Evolutionary conservation across 1,140 invertebrate species (phyloP), one percentile per base, ranked within the genome.

Genomic region (Periplaneta americana): DNA sequence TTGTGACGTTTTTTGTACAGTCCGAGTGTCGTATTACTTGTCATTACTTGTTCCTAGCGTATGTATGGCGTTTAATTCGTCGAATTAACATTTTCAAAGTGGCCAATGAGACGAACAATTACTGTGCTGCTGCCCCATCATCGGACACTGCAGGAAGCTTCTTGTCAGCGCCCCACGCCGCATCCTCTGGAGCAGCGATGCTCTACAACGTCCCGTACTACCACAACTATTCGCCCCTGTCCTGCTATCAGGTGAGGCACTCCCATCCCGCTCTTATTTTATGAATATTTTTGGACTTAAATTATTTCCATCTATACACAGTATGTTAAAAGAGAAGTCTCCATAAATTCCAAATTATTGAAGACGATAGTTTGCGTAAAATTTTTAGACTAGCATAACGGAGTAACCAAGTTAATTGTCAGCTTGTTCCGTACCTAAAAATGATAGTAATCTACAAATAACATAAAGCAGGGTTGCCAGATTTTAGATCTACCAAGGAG

Each of bases 121-220:
- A n/a, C n/a, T 28, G n/a, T 28, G 6, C 48, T 1, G n/a, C 48
- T 66, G 22, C 15, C 9, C 1, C 48, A 2, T 11, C 22, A 9
- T 28, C 22, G 48, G 48, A 66, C n/a, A 66, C 22, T 13, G n/a
- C 48, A 28, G 48, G n/a, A 3, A 66, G 48, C 22, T 66, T 66
- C 15, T 66, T 66, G 48, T 66, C 33, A 9, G 76, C 35, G 2
- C 6, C n/a, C 35, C 34, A 28, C 17, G 76, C 57, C 18, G 48
- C 35, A 13, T 57, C 80, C 15, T 22, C 35, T 10, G 80, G 28
- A 57, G 66, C 66, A 57, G 74, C 34, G 8, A 80, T 80, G 80
- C 80, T 80, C 18, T 80, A 80, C 80, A 80, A 75, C 74, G 80
- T 75, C 32, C 80, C 80, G 0, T 80, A 35, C 80, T 80, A 80